Evolutionary conservation across 2,113 vertebrate genomes (phyloP).

Genomic region (Pteruthius melanotis): DNA sequence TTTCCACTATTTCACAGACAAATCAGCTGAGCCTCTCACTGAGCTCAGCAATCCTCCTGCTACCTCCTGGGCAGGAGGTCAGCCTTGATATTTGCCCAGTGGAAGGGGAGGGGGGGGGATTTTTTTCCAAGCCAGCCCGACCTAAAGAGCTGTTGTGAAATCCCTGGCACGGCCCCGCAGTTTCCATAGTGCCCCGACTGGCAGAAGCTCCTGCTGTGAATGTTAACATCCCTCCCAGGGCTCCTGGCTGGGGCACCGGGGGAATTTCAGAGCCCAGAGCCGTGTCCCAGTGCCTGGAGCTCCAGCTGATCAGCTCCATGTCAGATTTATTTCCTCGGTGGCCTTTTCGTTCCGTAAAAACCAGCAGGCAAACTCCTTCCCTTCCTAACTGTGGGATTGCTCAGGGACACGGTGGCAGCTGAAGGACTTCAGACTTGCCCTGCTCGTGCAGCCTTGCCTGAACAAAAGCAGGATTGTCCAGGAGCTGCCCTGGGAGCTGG

Average conservation of each 20-base stretch:
- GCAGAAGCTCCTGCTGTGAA: slow-evolving; percentile 8
- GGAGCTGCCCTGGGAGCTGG: slow-evolving; percentile 1
- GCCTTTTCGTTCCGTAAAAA: neutral
- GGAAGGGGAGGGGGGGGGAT: neutral
- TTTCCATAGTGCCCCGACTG: slow-evolving; percentile 31
- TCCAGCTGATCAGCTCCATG: neutral
- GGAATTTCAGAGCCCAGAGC: neutral
- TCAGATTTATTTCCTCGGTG: neutral
- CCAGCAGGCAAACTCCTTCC: neutral
- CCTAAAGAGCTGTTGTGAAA: slow-evolving; percentile 34
- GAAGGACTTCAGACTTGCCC: neutral
- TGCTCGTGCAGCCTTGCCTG: neutral
- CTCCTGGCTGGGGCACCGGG: neutral
- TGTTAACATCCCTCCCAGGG: neutral
- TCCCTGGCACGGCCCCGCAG: neutral
- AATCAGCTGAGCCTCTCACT: neutral
- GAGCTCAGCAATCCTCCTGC: neutral
- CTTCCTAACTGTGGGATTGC: neutral
- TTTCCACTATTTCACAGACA: neutral
- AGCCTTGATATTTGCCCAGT: neutral
- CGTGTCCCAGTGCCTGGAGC: neutral
- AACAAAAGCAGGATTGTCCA: slow-evolving; percentile 52
- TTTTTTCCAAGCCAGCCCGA: neutral
- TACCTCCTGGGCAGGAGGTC: neutral
- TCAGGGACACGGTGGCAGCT: neutral